phyloP scores from a whole-genome alignment of 37 sponge, comb jelly and placozoan genomes.

The Axinella damicornis region DNA sequence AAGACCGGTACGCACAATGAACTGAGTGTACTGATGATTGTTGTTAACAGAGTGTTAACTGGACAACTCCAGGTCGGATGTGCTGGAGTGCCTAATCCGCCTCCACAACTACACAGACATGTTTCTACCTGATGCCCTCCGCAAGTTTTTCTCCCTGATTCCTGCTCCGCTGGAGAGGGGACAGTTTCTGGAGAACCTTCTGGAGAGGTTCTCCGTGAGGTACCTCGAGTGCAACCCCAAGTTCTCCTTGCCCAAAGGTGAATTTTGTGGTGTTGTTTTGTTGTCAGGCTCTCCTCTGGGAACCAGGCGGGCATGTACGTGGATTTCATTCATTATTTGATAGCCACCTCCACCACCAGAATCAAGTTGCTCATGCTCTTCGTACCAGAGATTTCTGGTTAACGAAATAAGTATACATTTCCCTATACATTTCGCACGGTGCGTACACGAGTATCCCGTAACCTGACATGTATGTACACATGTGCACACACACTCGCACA shows the following conservation, averaged over 20 bases:
- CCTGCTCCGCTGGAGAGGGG: slow-evolving; percentile 78
- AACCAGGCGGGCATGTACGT: too few species aligned
- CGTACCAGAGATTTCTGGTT: too few species aligned
- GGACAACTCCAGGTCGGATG: slow-evolving; percentile 23
- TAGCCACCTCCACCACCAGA: too few species aligned
- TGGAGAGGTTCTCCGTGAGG: slow-evolving; percentile 62
- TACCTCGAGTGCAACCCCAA: slow-evolving; percentile 67
- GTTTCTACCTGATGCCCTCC: slow-evolving; percentile 85
- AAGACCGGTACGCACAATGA: slow-evolving; percentile 14
- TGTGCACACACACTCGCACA: neutral
- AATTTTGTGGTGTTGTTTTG: neutral
- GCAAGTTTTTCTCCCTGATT: slow-evolving; percentile 78
- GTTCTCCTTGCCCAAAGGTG: slow-evolving; percentile 52
- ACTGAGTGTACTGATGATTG: neutral
- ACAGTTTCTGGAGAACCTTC: slow-evolving; percentile 59
- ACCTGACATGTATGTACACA: neutral
- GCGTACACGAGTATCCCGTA: too few species aligned
- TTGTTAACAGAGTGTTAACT: neutral
- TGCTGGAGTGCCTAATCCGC: slow-evolving; percentile 55
- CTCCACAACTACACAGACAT: slow-evolving; percentile 50
- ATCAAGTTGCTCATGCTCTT: too few species aligned
- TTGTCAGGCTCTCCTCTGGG: too few species aligned
- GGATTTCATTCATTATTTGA: too few species aligned
- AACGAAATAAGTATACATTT: too few species aligned
- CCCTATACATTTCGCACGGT: too few species aligned